Base-by-base conservation (phyloP, 2,113 vertebrate species). In the Periophthalmus modestus region DNA sequence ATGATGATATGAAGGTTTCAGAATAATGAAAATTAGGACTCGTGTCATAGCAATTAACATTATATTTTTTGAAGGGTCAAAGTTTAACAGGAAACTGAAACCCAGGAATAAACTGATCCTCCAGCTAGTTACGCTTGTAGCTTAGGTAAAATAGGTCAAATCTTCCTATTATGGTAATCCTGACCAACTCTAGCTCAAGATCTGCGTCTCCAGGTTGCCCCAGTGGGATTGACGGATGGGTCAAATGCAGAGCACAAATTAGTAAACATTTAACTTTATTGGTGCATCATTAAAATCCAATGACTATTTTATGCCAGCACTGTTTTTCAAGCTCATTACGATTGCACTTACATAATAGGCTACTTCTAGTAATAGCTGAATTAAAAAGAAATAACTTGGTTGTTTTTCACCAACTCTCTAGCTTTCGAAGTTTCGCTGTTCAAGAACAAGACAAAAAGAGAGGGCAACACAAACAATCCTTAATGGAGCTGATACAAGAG, bases 401-500 rank as follows among this genome's bases (percentile, higher is more conserved):
- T 70, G 71, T 79, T 85, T 81, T 78, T 55, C 73, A 78, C 72
- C 73, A 54, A 36, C 66, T 76, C 76, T 69, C 34, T 54, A 65
- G 70, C 77, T 71, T 76, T 84, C 68, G 0, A 87, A 87, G 78
- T 86, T 78, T 71, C 66, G 81, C 73, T 78, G 82, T 86, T 81
- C 84, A 86, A 84, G 77, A 86, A 86, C 84, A 88, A 86, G 63
- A 83, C 75, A 59, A 75, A 84, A 82, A 81, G 48, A 73, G 39
- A 83, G 84, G 82, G 77, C 83, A 82, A 91, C 84, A 92, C 91
- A 94, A 94, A 93, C 91, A 93, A 91, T 90, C 90, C 89, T 92
- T 94, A 94, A 92, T 93, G 91, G 92, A 92, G 92, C 90, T 92
- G 92, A 93, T 93, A 92, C 90, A 88, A 93, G 90, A 92, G 93